These are phyloP conservation scores for Leptopilina syphax DNA, from an alignment of 2,888 invertebrate genomes.

Conservation along the genomic window DNA sequence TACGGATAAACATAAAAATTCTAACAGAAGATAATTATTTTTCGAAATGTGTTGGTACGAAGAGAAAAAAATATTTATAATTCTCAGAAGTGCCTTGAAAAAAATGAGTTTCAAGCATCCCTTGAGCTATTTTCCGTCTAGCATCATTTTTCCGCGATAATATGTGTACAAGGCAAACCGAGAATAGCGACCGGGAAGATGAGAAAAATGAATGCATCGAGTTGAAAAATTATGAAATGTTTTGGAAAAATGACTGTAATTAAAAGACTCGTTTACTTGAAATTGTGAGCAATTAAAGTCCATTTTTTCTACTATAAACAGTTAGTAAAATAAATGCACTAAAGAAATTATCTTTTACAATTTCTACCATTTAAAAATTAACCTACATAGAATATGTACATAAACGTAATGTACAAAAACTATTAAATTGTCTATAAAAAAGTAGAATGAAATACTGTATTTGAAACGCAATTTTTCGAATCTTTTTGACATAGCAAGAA, in stretches of 20 bases:
- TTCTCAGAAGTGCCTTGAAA: background rate
- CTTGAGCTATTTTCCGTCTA: conserved; percentile 50
- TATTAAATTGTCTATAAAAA: too few species aligned
- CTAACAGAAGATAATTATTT: background rate
- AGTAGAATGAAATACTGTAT: too few species aligned
- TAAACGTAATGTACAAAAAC: too few species aligned
- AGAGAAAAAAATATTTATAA: background rate
- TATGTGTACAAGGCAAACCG: conserved; percentile 14
- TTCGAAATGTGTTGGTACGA: background rate
- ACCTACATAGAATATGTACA: too few species aligned
- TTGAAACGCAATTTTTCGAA: too few species aligned
- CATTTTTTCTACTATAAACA: background rate
- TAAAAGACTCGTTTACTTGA: background rate
- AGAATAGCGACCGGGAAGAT: conserved; percentile 13
- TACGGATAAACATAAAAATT: too few species aligned
- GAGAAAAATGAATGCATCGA: conserved; percentile 36
- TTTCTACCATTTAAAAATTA: too few species aligned
- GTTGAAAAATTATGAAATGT: conserved; percentile 31
- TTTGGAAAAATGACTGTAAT: conserved; percentile 26
- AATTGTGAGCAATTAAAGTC: conserved; percentile 28
- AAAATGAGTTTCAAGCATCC: conserved; percentile 20
- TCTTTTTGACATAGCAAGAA: background rate
- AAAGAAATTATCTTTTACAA: too few species aligned
- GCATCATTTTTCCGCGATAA: conserved; percentile 46
- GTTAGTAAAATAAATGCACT: too few species aligned